phyloP scores from a whole-genome alignment of 1,140 invertebrate species.

The Leguminivora glycinivorella region DNA sequence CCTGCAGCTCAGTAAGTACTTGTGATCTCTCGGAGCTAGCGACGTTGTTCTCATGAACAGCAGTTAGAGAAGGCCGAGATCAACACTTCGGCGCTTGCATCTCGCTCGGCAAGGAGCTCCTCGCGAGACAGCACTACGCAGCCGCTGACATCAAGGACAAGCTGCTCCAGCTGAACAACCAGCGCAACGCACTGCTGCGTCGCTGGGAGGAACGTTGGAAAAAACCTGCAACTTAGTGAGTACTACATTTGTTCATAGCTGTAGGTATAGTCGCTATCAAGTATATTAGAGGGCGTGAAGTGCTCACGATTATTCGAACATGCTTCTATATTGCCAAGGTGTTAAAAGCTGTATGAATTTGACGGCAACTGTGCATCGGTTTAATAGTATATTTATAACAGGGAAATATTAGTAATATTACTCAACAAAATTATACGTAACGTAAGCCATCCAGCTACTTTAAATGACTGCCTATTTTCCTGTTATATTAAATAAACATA shows the following conservation, averaged over 20 bases:
- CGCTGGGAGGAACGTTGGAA: slow-evolving; percentile 99
- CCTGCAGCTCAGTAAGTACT: slow-evolving; percentile 92
- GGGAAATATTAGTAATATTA: neutral
- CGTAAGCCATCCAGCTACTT: neutral
- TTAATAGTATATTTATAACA: neutral
- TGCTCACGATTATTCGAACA: no score
- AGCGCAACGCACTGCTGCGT: slow-evolving; percentile 94
- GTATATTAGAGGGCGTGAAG: no score
- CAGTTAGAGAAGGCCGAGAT: slow-evolving; percentile 99
- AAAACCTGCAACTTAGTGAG: slow-evolving; percentile 93
- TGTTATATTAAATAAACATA: neutral
- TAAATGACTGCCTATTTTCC: neutral
- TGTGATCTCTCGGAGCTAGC: no score
- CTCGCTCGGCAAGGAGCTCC: slow-evolving; percentile 95
- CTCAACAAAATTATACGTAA: neutral
- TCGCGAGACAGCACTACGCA: slow-evolving; percentile 97
- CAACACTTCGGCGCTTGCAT: slow-evolving; percentile 97
- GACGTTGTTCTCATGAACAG: slow-evolving; percentile 99
- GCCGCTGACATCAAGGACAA: slow-evolving; percentile 95
- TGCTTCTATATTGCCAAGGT: no score
- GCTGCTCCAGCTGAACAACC: slow-evolving; percentile 93
- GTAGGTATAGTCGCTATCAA: no score
- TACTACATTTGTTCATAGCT: slow-evolving; percentile 3
- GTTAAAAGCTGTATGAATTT: no score
- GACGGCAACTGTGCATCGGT: no score